These are phyloP conservation scores for Okamejei kenojei DNA, from an alignment of 2,797 vertebrate species.

Conservation along the genomic window DNA sequence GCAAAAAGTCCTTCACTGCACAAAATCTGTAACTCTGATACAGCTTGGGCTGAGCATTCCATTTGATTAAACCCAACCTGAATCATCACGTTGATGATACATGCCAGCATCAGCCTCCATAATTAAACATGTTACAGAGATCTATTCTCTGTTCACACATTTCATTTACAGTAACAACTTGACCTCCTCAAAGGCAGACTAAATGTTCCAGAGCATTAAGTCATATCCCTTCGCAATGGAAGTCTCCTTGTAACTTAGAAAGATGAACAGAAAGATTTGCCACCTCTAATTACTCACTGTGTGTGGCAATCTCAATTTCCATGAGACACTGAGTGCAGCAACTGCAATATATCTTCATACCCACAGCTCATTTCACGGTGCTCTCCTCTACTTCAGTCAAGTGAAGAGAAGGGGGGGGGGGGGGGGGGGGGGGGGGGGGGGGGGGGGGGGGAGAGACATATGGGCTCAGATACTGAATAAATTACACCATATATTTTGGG, in stretches of 20 bases:
- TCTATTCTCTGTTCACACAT: background rate
- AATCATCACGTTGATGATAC: background rate
- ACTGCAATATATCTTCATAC: background rate
- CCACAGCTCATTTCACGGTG: background rate
- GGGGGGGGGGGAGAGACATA: too few relatives aligned
- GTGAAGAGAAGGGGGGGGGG: too few relatives aligned
- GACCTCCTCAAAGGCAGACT: background rate
- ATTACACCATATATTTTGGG: background rate
- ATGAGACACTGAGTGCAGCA: background rate
- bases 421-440: too few relatives aligned
- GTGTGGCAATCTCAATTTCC: background rate
- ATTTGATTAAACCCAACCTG: background rate
- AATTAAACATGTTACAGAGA: background rate
- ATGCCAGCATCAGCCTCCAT: background rate
- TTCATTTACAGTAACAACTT: background rate
- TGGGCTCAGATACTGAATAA: background rate
- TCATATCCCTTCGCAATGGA: background rate
- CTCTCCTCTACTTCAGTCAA: background rate
- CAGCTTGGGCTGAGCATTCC: background rate
- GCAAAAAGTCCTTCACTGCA: background rate
- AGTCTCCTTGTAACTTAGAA: background rate
- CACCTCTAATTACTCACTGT: background rate
- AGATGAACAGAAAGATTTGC: background rate
- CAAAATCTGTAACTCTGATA: background rate
- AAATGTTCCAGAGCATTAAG: background rate